Conservation (phyloP, 2,888 invertebrate genomes). For the Lepidonotus clava region DNA sequence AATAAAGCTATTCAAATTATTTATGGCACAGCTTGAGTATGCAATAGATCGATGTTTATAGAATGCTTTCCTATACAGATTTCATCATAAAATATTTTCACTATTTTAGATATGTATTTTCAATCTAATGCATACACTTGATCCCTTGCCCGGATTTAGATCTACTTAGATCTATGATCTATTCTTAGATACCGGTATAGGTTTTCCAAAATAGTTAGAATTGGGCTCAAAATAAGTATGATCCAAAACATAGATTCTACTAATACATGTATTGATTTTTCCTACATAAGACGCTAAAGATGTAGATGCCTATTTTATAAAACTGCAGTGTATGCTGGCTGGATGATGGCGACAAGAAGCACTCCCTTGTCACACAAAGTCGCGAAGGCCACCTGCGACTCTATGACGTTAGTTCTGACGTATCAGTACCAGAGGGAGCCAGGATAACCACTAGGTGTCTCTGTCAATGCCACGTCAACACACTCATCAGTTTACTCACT, state of each 20-base stretch:
- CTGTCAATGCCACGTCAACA: slow-evolving; percentile 48
- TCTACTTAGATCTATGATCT: too few relatives aligned
- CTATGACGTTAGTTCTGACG: background rate
- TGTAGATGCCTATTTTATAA: background rate
- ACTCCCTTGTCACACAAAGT: background rate
- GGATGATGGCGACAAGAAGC: background rate
- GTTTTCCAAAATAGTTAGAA: background rate
- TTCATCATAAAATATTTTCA: too few relatives aligned
- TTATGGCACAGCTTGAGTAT: too few relatives aligned
- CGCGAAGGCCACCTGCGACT: background rate
- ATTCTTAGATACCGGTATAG: too few relatives aligned
- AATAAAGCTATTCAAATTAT: too few relatives aligned
- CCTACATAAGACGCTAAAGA: background rate
- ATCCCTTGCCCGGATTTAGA: background rate
- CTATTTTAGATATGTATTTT: too few relatives aligned
- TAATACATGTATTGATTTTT: background rate
- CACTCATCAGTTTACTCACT: background rate
- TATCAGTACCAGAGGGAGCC: background rate
- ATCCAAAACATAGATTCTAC: background rate
- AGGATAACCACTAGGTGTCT: background rate
- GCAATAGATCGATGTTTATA: too few relatives aligned
- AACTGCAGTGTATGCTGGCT: background rate
- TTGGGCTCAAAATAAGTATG: background rate
- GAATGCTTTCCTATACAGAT: too few relatives aligned
- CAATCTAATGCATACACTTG: too few relatives aligned